Evolutionary conservation across 2,888 invertebrate genomes (phyloP), one percentile per base, ranked within the genome.

Genomic region (Agriotes lineatus): DNA sequence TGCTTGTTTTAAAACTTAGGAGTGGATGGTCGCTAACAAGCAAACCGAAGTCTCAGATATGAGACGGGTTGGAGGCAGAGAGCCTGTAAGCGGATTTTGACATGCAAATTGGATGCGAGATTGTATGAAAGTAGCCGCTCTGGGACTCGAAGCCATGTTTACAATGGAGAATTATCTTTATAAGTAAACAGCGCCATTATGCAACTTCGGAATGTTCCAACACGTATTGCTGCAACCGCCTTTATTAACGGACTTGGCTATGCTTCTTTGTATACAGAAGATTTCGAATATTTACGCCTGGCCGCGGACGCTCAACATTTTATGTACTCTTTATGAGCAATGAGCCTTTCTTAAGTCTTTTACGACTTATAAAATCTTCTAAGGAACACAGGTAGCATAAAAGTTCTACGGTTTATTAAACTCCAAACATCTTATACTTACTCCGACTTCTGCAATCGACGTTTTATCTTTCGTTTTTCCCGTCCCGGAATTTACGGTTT

Each of bases 21-120:
- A 33, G 33, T 59, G 61, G 64, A 64, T 58, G 39, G 56, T 50
- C 18, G 59, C 35, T 67, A 64, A 57, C 63, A 68, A 63, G 70
- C 63, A 66, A 62, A 69, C 68, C 63, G 70, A 70, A 67, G 67
- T 66, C 70, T 69, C 56, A 33, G 68, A 58, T 67, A 69, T 44
- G 63, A 42, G 52, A 54, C 45, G 59, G 52, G 48, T 25, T 54
- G 62, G 35, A 42, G 44, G 9, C 70, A 30, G 68, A 57, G 60
- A 67, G 58, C 58, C 64, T 60, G 69, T 74, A 76, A 75, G 76
- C 74, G 74, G 75, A 74, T 76, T 77, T 74, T 69, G 72, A 70
- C 70, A 76, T 76, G 75, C 76, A 76, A 76, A 76, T 76, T 75
- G 71, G 72, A 73, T 69, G 65, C 69, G 66, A 72, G 71, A 71